These are phyloP conservation scores for Pyrgilauda ruficollis DNA, from an alignment of 2,113 vertebrate genomes.

Conservation along the genomic window DNA sequence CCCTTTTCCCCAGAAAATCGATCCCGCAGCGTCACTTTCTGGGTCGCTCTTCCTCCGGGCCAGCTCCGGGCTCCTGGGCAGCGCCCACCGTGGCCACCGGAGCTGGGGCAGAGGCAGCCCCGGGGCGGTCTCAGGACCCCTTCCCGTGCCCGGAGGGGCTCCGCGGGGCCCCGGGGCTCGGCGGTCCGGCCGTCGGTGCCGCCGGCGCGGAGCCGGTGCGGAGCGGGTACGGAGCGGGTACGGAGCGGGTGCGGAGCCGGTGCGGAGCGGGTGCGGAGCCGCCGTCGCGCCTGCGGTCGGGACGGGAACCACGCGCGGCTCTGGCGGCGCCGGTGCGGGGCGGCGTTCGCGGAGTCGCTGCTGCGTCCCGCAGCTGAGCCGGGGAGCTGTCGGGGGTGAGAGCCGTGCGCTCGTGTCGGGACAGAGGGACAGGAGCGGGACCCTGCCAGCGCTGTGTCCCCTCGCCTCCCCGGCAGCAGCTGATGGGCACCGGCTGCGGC, in stretches of 20 bases:
- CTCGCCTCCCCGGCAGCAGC: background rate
- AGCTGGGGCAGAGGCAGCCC: background rate
- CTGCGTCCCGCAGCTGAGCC: accelerated
- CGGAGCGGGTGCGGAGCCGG: background rate
- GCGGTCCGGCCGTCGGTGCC: background rate
- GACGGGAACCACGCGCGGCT: accelerated
- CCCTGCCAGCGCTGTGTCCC: background rate
- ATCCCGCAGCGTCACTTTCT: background rate
- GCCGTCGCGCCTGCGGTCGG: background rate
- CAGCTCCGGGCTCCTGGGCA: background rate
- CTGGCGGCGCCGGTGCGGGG: accelerated
- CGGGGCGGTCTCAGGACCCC: background rate
- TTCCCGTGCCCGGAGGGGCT: background rate
- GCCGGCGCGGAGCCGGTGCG: too few species aligned
- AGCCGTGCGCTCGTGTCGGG: background rate
- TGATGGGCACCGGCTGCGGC: background rate
- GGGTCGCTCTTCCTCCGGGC: background rate
- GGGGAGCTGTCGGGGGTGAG: background rate
- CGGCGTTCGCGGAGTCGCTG: background rate
- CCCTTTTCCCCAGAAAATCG: background rate
- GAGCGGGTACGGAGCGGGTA: background rate
- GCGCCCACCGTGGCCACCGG: background rate
- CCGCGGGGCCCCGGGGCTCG: background rate
- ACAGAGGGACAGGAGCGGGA: background rate
- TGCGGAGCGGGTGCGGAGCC: background rate